These are phyloP conservation scores for Sternarchorhynchus goeldii DNA, from an alignment of 2,797 vertebrate genomes.

Conservation along the genomic window DNA sequence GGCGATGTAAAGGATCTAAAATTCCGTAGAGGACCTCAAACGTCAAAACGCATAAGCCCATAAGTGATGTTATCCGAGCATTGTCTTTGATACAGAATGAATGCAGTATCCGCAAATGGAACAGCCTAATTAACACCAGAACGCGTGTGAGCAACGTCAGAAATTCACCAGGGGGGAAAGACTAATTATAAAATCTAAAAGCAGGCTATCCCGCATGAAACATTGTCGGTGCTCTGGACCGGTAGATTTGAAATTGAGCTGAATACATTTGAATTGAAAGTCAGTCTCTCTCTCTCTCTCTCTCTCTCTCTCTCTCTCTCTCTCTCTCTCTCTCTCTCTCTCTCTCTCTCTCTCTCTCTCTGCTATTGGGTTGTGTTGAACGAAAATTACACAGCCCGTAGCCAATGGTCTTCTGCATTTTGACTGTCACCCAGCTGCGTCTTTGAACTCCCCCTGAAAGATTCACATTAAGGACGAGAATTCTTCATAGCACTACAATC, in stretches of 20 bases:
- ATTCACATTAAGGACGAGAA: too few species aligned
- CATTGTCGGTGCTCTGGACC: not conserved
- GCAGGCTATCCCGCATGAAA: constrained; percentile 12
- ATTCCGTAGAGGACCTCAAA: too few species aligned
- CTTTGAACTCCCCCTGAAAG: not conserved
- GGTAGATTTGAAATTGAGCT: not conserved
- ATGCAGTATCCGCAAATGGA: too few species aligned
- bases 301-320: not conserved
- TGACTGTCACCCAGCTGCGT: constrained; percentile 13
- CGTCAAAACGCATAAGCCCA: too few species aligned
- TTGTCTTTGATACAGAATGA: too few species aligned
- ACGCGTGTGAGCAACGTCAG: too few species aligned
- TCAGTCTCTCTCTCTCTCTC: constrained; percentile 15
- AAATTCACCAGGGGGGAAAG: too few species aligned
- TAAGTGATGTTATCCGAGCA: too few species aligned
- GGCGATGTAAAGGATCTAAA: too few species aligned
- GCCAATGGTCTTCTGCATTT: constrained; percentile 10
- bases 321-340: not conserved
- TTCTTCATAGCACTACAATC: too few species aligned
- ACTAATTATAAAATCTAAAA: too few species aligned
- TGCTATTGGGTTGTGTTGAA: constrained; percentile 41
- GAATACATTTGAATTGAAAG: constrained; percentile 17
- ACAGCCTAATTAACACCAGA: too few species aligned
- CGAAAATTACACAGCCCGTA: constrained; percentile 34
- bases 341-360: not conserved